Percentiles rank a stretch among this genome's conserved stretches.
Evolutionary conservation across 2,113 vertebrate genomes (phyloP).

Genomic region (Pungitius pungitius): DNA sequence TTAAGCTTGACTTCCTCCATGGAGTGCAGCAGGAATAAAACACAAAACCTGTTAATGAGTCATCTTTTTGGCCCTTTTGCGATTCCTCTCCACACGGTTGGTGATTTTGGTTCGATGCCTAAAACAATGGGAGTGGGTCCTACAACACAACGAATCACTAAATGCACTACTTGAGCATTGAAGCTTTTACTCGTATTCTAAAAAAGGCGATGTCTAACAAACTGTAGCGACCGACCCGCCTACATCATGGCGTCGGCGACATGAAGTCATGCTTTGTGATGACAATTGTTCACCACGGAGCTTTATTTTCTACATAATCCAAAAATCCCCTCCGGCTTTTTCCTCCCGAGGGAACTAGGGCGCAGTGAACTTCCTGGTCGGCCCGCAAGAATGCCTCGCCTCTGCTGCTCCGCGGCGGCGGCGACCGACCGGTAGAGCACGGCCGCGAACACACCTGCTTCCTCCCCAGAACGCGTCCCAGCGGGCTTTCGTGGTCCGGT

Average conservation of each 20-base stretch:
- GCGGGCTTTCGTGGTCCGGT: slow-evolving; percentile 5
- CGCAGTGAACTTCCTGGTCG: background rate
- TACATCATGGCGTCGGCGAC: background rate
- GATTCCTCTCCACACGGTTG: background rate
- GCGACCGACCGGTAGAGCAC: background rate
- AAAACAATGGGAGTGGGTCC: background rate
- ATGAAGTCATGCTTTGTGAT: background rate
- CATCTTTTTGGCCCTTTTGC: background rate
- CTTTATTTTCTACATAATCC: no score
- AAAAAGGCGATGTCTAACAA: background rate
- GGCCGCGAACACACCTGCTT: slow-evolving; percentile 3
- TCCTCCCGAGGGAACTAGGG: background rate
- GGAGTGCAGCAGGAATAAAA: background rate
- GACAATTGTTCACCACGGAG: background rate
- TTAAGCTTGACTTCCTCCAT: background rate
- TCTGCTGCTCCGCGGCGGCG: background rate
- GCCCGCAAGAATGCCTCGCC: no score
- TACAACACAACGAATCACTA: no score
- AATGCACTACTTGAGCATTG: no score
- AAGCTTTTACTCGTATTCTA: no score
- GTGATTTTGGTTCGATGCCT: background rate
- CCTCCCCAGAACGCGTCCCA: slow-evolving; percentile 6
- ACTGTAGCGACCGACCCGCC: no score
- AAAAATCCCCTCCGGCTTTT: background rate
- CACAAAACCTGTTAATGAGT: background rate